These are phyloP conservation scores for Poeciliopsis prolifica DNA, from an alignment of 2,113 vertebrate genomes.

Conservation along the genomic window DNA sequence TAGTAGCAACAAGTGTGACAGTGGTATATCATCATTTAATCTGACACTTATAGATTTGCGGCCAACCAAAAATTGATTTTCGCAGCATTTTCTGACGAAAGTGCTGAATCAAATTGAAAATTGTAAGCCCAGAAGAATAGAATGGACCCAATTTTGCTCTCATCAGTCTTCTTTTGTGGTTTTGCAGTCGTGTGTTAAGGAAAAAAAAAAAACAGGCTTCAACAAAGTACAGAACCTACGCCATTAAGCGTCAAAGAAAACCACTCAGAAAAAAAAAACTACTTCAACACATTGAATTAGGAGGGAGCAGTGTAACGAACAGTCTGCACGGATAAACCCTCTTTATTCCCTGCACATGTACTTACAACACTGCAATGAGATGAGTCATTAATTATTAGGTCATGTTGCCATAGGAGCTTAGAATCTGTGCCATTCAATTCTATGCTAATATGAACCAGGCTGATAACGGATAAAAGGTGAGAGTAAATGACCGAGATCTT, in stretches of 20 bases:
- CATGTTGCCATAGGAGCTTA: constrained; percentile 31
- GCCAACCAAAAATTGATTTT: constrained; percentile 39
- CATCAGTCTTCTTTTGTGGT: constrained; percentile 21
- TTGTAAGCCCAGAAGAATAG: constrained; percentile 11
- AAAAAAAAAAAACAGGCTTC: constrained; percentile 9
- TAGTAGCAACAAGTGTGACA: constrained; percentile 15
- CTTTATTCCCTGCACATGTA: constrained; percentile 36
- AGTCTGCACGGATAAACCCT: constrained; percentile 22
- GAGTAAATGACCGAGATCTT: background rate
- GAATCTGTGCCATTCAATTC: constrained; percentile 22
- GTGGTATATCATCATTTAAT: constrained; percentile 18
- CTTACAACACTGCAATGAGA: constrained; percentile 29
- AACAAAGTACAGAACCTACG: constrained; percentile 38
- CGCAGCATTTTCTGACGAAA: constrained; percentile 24
- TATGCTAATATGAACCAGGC: constrained; percentile 7
- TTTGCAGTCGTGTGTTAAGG: constrained; percentile 25
- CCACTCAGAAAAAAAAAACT: constrained; percentile 39
- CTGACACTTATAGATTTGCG: constrained; percentile 43
- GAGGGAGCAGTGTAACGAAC: constrained; percentile 39
- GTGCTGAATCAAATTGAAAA: constrained; percentile 27
- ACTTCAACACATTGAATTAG: constrained; percentile 60
- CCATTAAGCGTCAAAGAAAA: constrained; percentile 45
- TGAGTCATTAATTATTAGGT: constrained; percentile 6
- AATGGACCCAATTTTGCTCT: constrained; percentile 11
- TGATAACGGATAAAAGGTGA: background rate